Evolutionary conservation across 2,888 invertebrate species (phyloP).

Genomic region (Candidula unifasciata): DNA sequence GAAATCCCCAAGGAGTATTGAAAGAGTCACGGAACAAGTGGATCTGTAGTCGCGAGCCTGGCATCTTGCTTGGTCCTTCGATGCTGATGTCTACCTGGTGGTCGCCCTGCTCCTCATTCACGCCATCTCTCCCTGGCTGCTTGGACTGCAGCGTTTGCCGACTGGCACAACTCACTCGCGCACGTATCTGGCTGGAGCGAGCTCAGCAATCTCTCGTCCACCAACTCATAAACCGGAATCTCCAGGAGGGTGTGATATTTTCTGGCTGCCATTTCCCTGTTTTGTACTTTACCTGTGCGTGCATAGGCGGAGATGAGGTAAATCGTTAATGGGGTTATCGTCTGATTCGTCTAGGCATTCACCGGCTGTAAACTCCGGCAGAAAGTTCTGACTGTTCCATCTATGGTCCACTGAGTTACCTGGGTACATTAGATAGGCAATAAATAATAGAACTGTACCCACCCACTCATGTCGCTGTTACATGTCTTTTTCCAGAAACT

Average conservation of each 20-base stretch:
- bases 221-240: not conserved
- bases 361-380: too few relatives aligned
- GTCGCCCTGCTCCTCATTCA: not conserved
- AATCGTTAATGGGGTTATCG: too few relatives aligned
- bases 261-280: not conserved
- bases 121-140: constrained; percentile 29
- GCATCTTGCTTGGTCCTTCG: constrained; percentile 48
- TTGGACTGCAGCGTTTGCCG: constrained; percentile 3
- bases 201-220: not conserved
- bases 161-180: constrained; percentile 23
- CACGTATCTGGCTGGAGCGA: not conserved
- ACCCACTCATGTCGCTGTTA: too few relatives aligned
- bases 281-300: not conserved
- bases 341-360: too few relatives aligned
- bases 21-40: constrained; percentile 76
- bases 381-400: too few relatives aligned
- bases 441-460: too few relatives aligned
- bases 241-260: not conserved
- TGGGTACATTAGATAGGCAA: too few relatives aligned
- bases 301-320: not conserved
- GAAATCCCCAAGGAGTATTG: constrained; percentile 78
- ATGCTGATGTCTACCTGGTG: not conserved
- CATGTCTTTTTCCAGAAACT: too few relatives aligned
- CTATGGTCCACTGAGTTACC: too few relatives aligned
- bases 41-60: constrained; percentile 67